A percentile compares a stretch with the other conserved stretches of the same genome.
Conservation (phyloP, 1,140 invertebrate species). For the Chironomus striatipennis region DNA sequence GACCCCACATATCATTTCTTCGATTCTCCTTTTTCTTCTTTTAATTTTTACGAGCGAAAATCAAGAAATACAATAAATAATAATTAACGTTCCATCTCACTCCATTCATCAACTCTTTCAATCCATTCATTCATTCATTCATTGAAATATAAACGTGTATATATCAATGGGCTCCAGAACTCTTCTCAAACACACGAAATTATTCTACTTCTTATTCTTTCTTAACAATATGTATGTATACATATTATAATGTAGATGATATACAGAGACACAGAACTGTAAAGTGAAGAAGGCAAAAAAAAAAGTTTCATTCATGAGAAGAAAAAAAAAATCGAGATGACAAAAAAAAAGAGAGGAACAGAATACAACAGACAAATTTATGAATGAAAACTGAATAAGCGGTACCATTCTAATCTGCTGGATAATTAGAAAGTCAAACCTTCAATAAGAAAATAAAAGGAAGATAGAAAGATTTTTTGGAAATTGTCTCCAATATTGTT, state of each 20-base stretch:
- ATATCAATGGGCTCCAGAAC: not conserved
- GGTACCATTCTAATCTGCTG: slow-evolving; percentile 7
- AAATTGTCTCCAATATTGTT: not conserved
- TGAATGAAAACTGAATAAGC: not conserved
- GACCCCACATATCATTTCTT: not conserved
- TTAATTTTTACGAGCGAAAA: not conserved
- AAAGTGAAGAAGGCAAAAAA: slow-evolving; percentile 2
- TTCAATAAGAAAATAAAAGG: not conserved
- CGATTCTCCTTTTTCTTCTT: not conserved
- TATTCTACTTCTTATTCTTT: not conserved
- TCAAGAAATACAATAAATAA: slow-evolving; percentile 15
- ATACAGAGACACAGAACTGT: not conserved
- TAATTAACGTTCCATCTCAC: slow-evolving; percentile 13
- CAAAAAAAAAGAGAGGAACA: not conserved
- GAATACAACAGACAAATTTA: not conserved
- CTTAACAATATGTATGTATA: not conserved
- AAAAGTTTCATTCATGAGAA: not conserved
- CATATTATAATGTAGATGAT: not conserved
- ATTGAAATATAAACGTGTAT: slow-evolving; percentile 9
- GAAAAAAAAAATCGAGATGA: not conserved
- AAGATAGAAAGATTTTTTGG: not conserved
- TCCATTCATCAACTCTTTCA: not conserved
- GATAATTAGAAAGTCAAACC: slow-evolving; percentile 4
- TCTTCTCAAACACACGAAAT: not conserved
- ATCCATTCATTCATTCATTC: not conserved